These are phyloP conservation scores for Chaitophorus viminalis DNA, from an alignment of 2,888 invertebrate species.

Conservation along the genomic window DNA sequence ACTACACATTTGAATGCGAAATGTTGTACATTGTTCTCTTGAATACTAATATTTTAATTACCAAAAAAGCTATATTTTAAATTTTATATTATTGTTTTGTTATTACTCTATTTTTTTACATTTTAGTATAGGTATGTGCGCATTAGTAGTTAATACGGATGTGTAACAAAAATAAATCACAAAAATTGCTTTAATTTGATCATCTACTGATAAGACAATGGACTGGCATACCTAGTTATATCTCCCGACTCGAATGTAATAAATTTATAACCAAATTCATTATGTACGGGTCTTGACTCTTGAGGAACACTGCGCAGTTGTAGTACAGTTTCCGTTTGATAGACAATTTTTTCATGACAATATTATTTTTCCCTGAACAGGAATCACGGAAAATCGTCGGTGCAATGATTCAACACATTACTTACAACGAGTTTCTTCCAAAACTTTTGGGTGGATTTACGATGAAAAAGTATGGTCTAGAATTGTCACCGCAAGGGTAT, in stretches of 20 bases:
- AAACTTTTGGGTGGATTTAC: conserved; percentile 67
- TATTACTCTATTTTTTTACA: neutral
- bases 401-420: conserved; percentile 68
- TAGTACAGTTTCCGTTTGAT: too few species aligned
- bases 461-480: conserved; percentile 67
- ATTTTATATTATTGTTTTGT: neutral
- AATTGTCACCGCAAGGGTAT: conserved; percentile 68
- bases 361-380: conserved; percentile 64
- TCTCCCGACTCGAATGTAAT: neutral
- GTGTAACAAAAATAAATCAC: too few species aligned
- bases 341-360: too few species aligned
- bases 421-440: conserved; percentile 68
- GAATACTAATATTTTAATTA: too few species aligned
- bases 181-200: too few species aligned
- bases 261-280: neutral
- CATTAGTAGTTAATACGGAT: neutral
- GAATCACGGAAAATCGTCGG: conserved; percentile 70
- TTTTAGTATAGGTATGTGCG: too few species aligned
- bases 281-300: neutral
- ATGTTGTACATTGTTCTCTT: too few species aligned
- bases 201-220: too few species aligned
- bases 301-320: too few species aligned
- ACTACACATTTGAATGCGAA: too few species aligned
- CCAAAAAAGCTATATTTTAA: too few species aligned
- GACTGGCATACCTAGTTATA: neutral